Evolutionary conservation across 2,888 invertebrate genomes (phyloP).

Genomic region (Mellilla xanthometata): DNA sequence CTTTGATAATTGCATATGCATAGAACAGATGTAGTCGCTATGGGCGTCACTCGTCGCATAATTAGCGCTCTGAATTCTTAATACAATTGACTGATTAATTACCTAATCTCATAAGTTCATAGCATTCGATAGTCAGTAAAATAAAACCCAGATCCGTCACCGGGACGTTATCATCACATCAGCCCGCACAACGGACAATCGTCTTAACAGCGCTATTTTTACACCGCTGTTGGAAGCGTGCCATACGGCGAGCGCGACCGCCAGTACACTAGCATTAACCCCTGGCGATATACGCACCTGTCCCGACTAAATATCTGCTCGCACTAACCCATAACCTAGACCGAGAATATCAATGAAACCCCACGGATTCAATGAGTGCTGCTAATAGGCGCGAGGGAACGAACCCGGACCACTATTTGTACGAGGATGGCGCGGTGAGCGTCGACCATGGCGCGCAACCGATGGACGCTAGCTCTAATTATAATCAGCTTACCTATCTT

Average conservation of each 20-base stretch:
- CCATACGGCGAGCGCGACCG: conserved; percentile 80
- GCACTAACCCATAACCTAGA: conserved; percentile 51
- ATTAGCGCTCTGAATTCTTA: too few relatives aligned
- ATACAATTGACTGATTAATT: neutral
- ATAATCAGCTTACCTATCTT: conserved; percentile 72
- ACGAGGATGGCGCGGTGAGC: conserved; percentile 75
- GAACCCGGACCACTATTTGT: conserved; percentile 52
- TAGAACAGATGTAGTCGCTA: too few relatives aligned
- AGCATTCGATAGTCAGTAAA: conserved; percentile 6
- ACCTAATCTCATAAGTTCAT: neutral
- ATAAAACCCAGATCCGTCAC: conserved; percentile 37
- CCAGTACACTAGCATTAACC: conserved; percentile 86
- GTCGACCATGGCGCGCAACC: conserved; percentile 71
- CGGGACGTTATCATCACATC: conserved; percentile 62
- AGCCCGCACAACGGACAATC: conserved; percentile 65
- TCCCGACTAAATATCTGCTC: conserved; percentile 55
- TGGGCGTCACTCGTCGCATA: too few relatives aligned
- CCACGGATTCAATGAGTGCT: conserved; percentile 54
- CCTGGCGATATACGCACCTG: conserved; percentile 71
- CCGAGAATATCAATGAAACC: conserved; percentile 63
- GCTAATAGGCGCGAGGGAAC: conserved; percentile 60
- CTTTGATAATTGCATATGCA: too few relatives aligned
- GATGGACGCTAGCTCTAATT: conserved; percentile 75
- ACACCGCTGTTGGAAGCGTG: conserved; percentile 69
- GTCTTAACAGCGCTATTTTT: conserved; percentile 77